phyloP scores from a whole-genome alignment of 2,797 vertebrate genomes.

The Coccyzus lansbergi region DNA sequence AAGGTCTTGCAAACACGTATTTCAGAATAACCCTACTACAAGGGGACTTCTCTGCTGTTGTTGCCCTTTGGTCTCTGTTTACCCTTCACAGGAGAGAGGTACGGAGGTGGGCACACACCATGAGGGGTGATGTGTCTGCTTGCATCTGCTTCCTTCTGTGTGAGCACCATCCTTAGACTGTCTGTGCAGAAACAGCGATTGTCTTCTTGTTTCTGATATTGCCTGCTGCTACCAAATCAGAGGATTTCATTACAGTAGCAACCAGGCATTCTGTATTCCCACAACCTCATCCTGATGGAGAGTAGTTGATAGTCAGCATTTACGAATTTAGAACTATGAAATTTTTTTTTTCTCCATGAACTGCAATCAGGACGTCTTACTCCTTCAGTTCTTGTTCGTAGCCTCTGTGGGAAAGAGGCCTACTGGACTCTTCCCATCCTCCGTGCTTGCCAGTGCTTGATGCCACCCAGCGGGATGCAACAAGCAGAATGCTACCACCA shows the following conservation, averaged over 20 bases:
- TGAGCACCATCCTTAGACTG: background rate
- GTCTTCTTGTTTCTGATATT: fast-evolving
- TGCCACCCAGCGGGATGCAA: background rate
- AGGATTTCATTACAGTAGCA: background rate
- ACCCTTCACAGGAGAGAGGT: background rate
- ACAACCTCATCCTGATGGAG: background rate
- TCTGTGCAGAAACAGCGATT: background rate
- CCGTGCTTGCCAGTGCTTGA: background rate
- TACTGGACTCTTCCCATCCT: background rate
- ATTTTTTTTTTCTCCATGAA: background rate
- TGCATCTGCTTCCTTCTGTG: fast-evolving
- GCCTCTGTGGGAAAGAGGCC: background rate
- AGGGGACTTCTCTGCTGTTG: fast-evolving
- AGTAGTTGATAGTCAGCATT: background rate
- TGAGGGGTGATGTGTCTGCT: background rate
- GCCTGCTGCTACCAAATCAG: background rate
- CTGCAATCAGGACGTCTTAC: background rate
- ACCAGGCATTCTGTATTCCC: background rate
- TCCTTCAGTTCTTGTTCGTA: background rate
- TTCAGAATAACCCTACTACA: background rate
- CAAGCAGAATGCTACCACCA: background rate
- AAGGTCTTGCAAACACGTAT: background rate
- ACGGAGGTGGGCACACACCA: fast-evolving
- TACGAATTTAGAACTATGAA: background rate
- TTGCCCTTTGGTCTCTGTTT: background rate